Base-by-base conservation (phyloP, 1,140 invertebrate species). In the Panagrolaimus sp. region DNA sequence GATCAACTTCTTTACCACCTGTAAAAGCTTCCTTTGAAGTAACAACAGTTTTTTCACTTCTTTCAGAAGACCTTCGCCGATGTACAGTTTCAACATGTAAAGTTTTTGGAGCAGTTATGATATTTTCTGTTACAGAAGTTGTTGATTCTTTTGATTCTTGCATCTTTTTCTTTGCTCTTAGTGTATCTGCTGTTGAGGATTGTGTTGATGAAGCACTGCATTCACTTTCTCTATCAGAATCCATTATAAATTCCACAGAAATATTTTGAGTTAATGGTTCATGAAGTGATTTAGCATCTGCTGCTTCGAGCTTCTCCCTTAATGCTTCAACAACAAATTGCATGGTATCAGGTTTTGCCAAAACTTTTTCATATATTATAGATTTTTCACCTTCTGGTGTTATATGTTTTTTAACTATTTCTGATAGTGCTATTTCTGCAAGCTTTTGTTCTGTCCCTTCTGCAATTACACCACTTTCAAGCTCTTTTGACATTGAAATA, bases 51-150 rank as follows among this genome's bases (percentile, higher is more conserved):
- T 57, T 57, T 57, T 57, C 51, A 57, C 51, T 57, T 20, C 51
- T 20, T 57, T 57, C 51, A 1, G 51, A 57, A 25, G 51, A 57
- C n/a, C 27, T 13, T 25, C 51, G 11, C 20, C 51, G 51, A 57
- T 27, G 51, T 11, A 57, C 51, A n/a, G 51, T 57, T 57, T 57
- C 51, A 20, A 57, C 51, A 25, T 57, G 51, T 3, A 57, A 16
- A 8, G 51, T 11, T 57, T 57, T 57, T 20, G 51, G 51, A 1
- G 20, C 27, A 27, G 51, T 57, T 27, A 57, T 27, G 20, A 57
- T 57, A 27, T 57, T 57, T 20, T 57, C 51, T 1, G 27, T 27
- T 1, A 57, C 51, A 0, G 51, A 25, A 9, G 27, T 57, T 57
- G 51, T 25, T 1, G 51, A 25, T 57, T 57, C 51, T 27, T 57